Conservation (phyloP, 2,888 invertebrate genomes). For the Sclerodermus sp. region DNA sequence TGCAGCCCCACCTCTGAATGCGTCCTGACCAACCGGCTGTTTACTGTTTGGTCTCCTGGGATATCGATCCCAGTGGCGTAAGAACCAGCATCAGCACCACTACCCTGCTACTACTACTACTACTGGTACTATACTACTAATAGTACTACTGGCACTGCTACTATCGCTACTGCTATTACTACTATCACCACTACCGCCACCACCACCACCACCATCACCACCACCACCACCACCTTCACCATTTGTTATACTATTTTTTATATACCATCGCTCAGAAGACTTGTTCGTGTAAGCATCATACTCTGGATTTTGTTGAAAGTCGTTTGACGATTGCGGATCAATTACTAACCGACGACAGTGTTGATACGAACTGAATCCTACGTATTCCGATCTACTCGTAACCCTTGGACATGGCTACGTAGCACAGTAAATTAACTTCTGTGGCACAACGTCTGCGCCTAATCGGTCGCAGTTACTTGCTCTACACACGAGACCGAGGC, state of each 20-base stretch:
- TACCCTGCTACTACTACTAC: too few species aligned
- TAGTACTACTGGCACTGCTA: conserved; percentile 14
- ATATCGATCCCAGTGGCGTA: conserved; percentile 58
- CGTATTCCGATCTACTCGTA: neutral
- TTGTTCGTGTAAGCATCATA: too few species aligned
- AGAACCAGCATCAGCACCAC: conserved; percentile 39
- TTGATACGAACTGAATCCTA: conserved; percentile 16
- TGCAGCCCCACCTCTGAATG: conserved; percentile 41
- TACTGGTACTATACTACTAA: too few species aligned
- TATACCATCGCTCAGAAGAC: too few species aligned
- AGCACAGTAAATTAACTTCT: conserved; percentile 12
- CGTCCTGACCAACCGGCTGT: conserved; percentile 58
- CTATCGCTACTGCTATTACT: too few species aligned
- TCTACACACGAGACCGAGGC: too few species aligned
- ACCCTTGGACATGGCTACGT: neutral
- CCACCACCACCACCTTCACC: too few species aligned
- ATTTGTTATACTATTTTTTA: too few species aligned
- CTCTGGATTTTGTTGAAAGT: conserved; percentile 22
- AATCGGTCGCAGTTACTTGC: neutral
- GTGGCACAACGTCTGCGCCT: neutral
- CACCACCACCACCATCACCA: too few species aligned
- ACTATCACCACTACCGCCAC: too few species aligned
- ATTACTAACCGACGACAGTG: too few species aligned
- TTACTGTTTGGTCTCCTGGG: conserved; percentile 58
- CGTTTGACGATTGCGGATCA: conserved; percentile 37